These are phyloP conservation scores for Macrophya annulata DNA, from an alignment of 2,888 invertebrate genomes.

Conservation along the genomic window DNA sequence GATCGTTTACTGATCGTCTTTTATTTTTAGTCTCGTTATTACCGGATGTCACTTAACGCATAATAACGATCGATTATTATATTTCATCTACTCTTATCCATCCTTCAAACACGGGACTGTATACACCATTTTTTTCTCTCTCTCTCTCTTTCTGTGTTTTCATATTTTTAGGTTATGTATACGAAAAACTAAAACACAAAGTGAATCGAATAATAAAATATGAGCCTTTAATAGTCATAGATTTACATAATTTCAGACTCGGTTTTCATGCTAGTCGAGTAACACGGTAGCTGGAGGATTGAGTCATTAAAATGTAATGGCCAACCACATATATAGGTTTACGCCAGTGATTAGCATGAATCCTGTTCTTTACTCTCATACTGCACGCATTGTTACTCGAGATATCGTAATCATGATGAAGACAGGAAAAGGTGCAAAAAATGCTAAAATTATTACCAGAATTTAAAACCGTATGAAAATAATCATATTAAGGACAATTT, in stretches of 20 bases:
- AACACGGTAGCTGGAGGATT: conserved; percentile 23
- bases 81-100: too few species aligned
- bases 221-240: too few species aligned
- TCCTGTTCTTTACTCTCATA: background rate
- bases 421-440: background rate
- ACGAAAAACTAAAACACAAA: background rate
- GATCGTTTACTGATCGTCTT: too few species aligned
- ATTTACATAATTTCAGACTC: background rate
- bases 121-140: background rate
- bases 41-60: too few species aligned
- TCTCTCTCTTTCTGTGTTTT: background rate
- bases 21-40: too few species aligned
- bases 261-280: background rate
- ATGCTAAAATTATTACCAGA: background rate
- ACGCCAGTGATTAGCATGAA: conserved; percentile 31
- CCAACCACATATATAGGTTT: background rate
- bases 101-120: too few species aligned
- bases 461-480: background rate
- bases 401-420: background rate
- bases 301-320: conserved; percentile 18
- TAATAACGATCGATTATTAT: too few species aligned
- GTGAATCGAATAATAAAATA: background rate
- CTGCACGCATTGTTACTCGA: background rate
- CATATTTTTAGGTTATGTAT: background rate
- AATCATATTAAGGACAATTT: background rate